Evolutionary conservation across 2,797 vertebrate species (phyloP).

Genomic region (Selene dorsalis): DNA sequence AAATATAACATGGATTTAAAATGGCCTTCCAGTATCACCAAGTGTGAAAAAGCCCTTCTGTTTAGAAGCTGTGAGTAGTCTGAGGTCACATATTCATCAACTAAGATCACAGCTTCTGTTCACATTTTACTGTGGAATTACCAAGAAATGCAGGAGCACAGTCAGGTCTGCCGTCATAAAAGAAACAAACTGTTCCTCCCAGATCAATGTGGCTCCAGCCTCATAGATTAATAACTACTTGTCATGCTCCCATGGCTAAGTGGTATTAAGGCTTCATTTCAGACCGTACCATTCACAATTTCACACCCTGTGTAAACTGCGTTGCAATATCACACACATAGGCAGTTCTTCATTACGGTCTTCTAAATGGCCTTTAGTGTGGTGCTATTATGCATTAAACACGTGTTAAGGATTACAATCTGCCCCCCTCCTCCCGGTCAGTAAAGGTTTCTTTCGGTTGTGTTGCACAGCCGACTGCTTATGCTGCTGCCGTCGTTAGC

Average conservation of each 20-base stretch:
- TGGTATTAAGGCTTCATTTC: slow-evolving; percentile 24
- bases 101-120: background rate
- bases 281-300: slow-evolving; percentile 46
- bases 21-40: background rate
- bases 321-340: background rate
- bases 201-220: slow-evolving; percentile 8
- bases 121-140: background rate
- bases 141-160: background rate
- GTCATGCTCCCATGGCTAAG: slow-evolving; percentile 17
- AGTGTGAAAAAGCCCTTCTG: slow-evolving; percentile 8
- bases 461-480: slow-evolving; percentile 75
- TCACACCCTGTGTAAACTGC: background rate
- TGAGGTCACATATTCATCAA: background rate
- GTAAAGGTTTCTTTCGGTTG: slow-evolving; percentile 64
- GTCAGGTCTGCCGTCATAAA: background rate
- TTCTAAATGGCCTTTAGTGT: slow-evolving; percentile 22
- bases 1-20: background rate
- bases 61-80: background rate
- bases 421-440: slow-evolving; percentile 32
- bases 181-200: background rate
- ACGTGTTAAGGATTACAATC: slow-evolving; percentile 71
- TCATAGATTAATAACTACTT: slow-evolving; percentile 27
- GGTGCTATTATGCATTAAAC: slow-evolving; percentile 49
- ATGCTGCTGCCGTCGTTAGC: slow-evolving; percentile 81
- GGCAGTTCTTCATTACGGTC: background rate